Conservation (phyloP, 2,888 invertebrate species). For the Leucophora obtusa region DNA sequence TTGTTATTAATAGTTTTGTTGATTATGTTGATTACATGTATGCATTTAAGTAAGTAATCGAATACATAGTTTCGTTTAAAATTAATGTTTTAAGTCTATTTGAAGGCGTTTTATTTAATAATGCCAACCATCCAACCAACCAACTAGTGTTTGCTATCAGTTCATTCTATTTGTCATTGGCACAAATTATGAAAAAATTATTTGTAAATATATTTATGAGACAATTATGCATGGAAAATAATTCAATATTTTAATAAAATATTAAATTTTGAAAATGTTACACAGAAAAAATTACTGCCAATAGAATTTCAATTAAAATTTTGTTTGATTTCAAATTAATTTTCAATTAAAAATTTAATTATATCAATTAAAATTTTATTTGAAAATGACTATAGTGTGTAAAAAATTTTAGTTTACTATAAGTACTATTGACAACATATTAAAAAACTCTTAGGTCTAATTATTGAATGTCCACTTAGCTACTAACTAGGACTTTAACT, state of each 20-base stretch:
- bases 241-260: neutral
- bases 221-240: neutral
- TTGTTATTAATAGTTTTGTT: neutral
- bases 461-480: too few species aligned
- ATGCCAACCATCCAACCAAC: neutral
- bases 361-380: too few species aligned
- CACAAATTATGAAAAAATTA: neutral
- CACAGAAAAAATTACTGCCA: too few species aligned
- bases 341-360: too few species aligned
- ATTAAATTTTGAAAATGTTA: neutral
- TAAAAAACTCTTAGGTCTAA: too few species aligned
- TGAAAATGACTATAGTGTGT: too few species aligned
- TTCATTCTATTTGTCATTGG: neutral
- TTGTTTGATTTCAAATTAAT: too few species aligned
- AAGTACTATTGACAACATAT: too few species aligned
- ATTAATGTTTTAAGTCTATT: neutral
- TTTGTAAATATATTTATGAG: neutral
- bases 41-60: neutral
- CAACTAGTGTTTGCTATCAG: neutral
- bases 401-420: too few species aligned
- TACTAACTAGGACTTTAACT: too few species aligned
- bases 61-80: neutral
- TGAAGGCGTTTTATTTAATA: neutral
- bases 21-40: neutral
- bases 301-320: too few species aligned